Percentiles rank a stretch among this genome's conserved stretches.
These are phyloP conservation scores for Cactoblastis cactorum DNA, from an alignment of 2,888 invertebrate genomes.

Conservation along the genomic window DNA sequence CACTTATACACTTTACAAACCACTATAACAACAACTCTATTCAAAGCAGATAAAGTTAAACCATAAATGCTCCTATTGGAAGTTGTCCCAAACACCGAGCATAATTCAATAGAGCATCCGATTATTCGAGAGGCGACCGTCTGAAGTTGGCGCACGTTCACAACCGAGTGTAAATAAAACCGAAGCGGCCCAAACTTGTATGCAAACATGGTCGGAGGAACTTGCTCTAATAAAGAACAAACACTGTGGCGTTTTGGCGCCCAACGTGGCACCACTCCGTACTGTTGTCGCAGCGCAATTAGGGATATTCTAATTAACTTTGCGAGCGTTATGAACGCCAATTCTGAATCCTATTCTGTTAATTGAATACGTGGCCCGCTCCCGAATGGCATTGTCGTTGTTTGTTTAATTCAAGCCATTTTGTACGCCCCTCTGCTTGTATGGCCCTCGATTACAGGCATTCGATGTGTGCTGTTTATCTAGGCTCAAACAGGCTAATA, in stretches of 20 bases:
- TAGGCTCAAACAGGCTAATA: neutral
- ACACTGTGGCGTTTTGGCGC: constrained; percentile 47
- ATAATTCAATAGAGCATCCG: constrained; percentile 11
- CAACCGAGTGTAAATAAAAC: neutral
- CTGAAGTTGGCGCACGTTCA: constrained; percentile 35
- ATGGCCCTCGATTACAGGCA: constrained; percentile 8
- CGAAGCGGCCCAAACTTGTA: constrained; percentile 37
- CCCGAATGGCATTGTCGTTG: constrained; percentile 39
- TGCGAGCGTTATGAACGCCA: constrained; percentile 51
- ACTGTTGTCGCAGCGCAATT: constrained; percentile 43
- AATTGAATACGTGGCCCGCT: constrained; percentile 60
- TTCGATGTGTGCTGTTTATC: constrained; percentile 5
- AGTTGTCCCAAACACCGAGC: neutral
- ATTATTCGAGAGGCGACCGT: constrained; percentile 32
- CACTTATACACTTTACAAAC: neutral
- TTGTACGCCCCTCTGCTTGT: constrained; percentile 30
- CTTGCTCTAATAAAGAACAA: constrained; percentile 69
- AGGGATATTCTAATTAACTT: constrained; percentile 68
- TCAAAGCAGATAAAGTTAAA: neutral
- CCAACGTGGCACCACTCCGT: constrained; percentile 23
- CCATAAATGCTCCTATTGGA: neutral
- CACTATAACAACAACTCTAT: neutral
- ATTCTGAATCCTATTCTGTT: constrained; percentile 63
- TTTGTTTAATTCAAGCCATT: constrained; percentile 45
- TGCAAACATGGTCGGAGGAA: constrained; percentile 58